Conservation (phyloP, 2,113 vertebrate species). For the Ammodramus savannarum region DNA sequence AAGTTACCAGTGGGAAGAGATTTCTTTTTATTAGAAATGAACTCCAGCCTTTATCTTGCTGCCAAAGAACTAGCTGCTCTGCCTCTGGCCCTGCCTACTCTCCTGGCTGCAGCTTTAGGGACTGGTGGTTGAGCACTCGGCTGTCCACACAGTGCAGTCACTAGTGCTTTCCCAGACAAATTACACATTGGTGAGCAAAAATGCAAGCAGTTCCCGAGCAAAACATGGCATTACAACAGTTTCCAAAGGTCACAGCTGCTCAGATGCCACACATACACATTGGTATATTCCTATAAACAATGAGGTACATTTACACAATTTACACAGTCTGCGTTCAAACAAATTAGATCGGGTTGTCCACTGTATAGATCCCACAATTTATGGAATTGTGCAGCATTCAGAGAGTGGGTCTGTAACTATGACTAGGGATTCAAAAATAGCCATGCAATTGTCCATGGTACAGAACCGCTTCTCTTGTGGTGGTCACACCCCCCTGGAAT, state of each 20-base stretch:
- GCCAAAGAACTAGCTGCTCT: conserved; percentile 24
- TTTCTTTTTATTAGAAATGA: neutral
- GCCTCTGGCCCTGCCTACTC: conserved; percentile 1
- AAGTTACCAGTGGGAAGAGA: neutral
- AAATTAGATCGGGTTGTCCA: conserved; percentile 73
- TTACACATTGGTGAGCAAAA: conserved; percentile 68
- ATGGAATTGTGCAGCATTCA: conserved; percentile 61
- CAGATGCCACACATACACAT: conserved; percentile 73
- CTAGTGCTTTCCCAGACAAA: conserved; percentile 77
- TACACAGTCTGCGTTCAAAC: conserved; percentile 82
- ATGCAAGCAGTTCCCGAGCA: conserved; percentile 74
- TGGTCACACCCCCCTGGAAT: conserved; percentile 68
- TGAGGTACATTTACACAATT: conserved; percentile 74
- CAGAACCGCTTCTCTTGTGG: conserved; percentile 73
- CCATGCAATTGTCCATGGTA: conserved; percentile 71
- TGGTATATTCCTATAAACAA: conserved; percentile 77
- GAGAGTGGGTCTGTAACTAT: conserved; percentile 57
- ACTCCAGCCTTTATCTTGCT: conserved; percentile 16
- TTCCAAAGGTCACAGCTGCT: conserved; percentile 71
- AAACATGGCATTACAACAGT: conserved; percentile 75
- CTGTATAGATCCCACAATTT: conserved; percentile 65
- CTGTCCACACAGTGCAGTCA: conserved; percentile 47
- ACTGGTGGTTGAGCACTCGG: neutral
- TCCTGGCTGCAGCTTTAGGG: neutral
- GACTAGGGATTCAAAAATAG: conserved; percentile 63